Conservation (phyloP, 2,113 vertebrate species). For the Cyprinus carpio region DNA sequence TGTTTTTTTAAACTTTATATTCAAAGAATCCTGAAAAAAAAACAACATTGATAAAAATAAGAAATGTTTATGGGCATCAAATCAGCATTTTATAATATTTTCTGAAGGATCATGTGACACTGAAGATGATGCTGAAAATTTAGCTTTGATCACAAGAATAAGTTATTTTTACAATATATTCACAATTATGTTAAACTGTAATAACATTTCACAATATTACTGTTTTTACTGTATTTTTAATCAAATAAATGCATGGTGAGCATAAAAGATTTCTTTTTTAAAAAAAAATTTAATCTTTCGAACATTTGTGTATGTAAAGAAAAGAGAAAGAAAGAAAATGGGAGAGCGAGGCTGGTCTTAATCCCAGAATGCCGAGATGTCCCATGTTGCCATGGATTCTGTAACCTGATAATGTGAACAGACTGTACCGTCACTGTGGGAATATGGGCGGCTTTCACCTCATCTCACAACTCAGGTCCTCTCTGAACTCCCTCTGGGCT, state of each 20-base stretch:
- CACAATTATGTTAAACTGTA: not conserved
- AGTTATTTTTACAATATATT: not conserved
- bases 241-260: not conserved
- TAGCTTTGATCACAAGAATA: not conserved
- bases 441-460: slow-evolving; percentile 53
- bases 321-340: not conserved
- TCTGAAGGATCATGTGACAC: not conserved
- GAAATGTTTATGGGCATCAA: not conserved
- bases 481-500: slow-evolving; percentile 50
- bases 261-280: not conserved
- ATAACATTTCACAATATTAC: not conserved
- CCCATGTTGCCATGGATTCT: slow-evolving; percentile 64
- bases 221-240: not conserved
- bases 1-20: not conserved
- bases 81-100: not conserved
- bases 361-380: slow-evolving; percentile 42
- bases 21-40: not conserved
- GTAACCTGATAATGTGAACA: slow-evolving; percentile 65
- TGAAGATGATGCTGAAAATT: not conserved
- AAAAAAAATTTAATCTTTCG: not conserved
- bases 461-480: slow-evolving; percentile 52
- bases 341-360: not conserved
- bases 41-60: not conserved
- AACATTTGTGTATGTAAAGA: not conserved
- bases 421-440: slow-evolving; percentile 50